A percentile compares a stretch with the other conserved stretches of the same genome.
These are phyloP conservation scores for Halichondria panicea DNA, from an alignment of 37 sponge, comb jelly and placozoan genomes.

Conservation along the genomic window DNA sequence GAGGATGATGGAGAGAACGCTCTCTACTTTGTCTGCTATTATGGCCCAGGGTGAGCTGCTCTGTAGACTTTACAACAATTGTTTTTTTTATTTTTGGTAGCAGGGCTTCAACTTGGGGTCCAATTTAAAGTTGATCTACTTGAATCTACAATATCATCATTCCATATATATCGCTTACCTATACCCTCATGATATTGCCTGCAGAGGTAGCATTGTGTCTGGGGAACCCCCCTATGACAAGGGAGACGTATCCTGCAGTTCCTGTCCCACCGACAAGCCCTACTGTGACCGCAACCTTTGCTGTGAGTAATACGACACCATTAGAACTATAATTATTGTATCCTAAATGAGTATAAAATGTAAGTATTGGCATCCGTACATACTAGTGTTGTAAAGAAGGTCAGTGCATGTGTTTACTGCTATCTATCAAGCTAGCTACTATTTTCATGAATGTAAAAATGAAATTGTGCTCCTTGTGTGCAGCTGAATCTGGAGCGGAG, in stretches of 20 bases:
- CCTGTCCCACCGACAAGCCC: constrained; percentile 28
- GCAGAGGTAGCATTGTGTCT: constrained; percentile 6
- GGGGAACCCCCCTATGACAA: constrained; percentile 37
- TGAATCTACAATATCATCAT: too few relatives aligned
- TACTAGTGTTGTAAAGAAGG: too few relatives aligned
- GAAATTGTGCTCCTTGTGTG: too few relatives aligned
- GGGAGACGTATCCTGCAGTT: constrained; percentile 18
- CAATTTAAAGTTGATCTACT: too few relatives aligned
- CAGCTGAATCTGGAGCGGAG: constrained; percentile 45
- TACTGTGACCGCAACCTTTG: constrained; percentile 42
- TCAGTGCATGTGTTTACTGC: too few relatives aligned
- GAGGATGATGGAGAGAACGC: constrained; percentile 33
- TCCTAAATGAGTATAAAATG: not conserved
- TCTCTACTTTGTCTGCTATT: constrained; percentile 59
- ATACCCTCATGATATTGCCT: not conserved
- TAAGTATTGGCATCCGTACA: not conserved
- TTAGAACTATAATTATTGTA: not conserved
- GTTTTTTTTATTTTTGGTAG: too few relatives aligned
- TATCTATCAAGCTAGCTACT: not conserved
- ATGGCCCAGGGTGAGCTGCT: constrained; percentile 52
- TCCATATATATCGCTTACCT: too few relatives aligned
- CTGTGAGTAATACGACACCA: constrained; percentile 8
- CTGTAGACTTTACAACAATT: too few relatives aligned
- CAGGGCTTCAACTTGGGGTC: too few relatives aligned
- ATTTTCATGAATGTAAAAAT: not conserved